Conservation (phyloP, 2,888 invertebrate genomes). For the Craniophora ligustri region DNA sequence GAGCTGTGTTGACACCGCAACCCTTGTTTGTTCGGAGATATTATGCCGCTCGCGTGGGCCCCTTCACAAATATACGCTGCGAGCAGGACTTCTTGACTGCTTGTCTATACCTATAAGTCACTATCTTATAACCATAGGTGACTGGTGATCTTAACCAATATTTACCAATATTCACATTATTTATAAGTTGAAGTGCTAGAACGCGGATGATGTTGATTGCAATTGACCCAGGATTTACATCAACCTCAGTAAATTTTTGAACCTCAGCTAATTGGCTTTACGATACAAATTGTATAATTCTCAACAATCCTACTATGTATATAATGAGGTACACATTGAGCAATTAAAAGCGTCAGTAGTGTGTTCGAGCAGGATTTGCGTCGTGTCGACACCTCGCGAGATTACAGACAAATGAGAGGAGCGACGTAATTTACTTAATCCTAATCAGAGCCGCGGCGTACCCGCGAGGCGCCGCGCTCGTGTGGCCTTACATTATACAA, state of each 20-base stretch:
- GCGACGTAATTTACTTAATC: constrained; percentile 51
- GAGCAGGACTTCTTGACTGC: neutral
- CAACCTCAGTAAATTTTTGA: too few species aligned
- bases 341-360: constrained; percentile 17
- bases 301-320: too few species aligned
- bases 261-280: too few species aligned
- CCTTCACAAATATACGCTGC: too few species aligned
- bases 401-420: constrained; percentile 42
- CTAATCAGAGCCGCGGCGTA: constrained; percentile 38
- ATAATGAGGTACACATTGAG: neutral
- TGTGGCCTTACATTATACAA: constrained; percentile 9
- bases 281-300: too few species aligned
- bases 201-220: too few species aligned
- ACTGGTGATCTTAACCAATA: too few species aligned
- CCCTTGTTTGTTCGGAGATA: constrained; percentile 11
- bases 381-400: constrained; percentile 7
- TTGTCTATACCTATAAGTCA: too few species aligned
- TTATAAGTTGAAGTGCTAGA: too few species aligned
- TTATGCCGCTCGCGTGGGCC: neutral
- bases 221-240: too few species aligned
- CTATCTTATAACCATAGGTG: too few species aligned
- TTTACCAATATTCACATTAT: too few species aligned
- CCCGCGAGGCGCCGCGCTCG: neutral
- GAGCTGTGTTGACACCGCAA: constrained; percentile 9
- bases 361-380: constrained; percentile 8